Evolutionary conservation across 92 coral and sea anemone genomes (phyloP), one percentile per base, ranked within the genome.

Genomic region (Paragorgia papillata): DNA sequence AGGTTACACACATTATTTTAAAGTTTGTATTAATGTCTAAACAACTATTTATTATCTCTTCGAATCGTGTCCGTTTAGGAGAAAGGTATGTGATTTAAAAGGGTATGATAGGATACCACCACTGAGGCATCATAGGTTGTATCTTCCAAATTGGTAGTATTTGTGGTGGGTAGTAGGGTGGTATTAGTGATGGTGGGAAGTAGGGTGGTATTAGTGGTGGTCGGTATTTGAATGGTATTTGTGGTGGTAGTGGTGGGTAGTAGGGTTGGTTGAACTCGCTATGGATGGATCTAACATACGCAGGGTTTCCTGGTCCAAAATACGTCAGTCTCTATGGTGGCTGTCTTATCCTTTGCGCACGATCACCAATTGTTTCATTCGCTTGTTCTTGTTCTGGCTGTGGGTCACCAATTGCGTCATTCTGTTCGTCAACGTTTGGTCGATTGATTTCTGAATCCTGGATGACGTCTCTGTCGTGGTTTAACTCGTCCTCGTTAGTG

Each of bases 301-400:
- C 70, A 12, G 80, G 80, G 37, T 57, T 28, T n/a, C 81, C 81
- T 40, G 73, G 70, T 25, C 40, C 59, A 28, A 29, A 66, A 25
- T 76, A 76, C 24, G 57, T 76, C 59, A 76, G 60, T 17, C 81
- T 61, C 3, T 58, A 33, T 7, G 81, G 73, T n/a, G 81, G 58
- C 39, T 55, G 62, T 37, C 73, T 20, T 17, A 27, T 58, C 21
- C 81, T 33, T 29, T 2, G 30, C n/a, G 73, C 57, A 21, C 73
- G 81, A 19, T 55, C 73, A 20, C 21, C 58, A 51, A 17, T 51
- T 17, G 17, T 22, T 19, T 17, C 58, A 17, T 17, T 17, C 21
- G 5, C 26, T 17, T 51, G 21, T 51, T 6, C 26, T 5, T 17
- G 58, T 51, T 51, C 58, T 17, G 58, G 58, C 26, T 51, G 8